These are phyloP conservation scores for Tolmerus cingulatus DNA, from an alignment of 2,888 invertebrate genomes.

Conservation along the genomic window DNA sequence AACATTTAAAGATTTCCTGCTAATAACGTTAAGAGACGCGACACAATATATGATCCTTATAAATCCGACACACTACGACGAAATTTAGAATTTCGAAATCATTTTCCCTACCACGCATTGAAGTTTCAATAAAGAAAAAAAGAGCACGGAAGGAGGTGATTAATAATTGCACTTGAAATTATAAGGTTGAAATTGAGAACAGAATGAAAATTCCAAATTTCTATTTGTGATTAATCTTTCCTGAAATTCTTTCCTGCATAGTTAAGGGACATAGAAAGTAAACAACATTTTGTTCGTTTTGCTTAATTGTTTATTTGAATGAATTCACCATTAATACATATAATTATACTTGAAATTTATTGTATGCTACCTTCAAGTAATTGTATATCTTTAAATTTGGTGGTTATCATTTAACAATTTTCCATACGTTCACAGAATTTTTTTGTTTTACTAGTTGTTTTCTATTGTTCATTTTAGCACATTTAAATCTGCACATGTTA, in stretches of 20 bases:
- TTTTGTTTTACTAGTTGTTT: not conserved
- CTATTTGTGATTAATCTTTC: not conserved
- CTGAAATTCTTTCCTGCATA: not conserved
- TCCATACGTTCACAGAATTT: conserved; percentile 9
- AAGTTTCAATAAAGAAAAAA: too few species aligned
- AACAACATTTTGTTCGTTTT: not conserved
- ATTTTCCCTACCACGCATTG: too few species aligned
- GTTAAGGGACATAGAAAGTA: not conserved
- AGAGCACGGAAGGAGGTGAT: too few species aligned
- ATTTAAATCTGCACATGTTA: conserved; percentile 21
- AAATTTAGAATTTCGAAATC: too few species aligned
- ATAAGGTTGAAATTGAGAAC: too few species aligned
- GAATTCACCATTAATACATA: conserved; percentile 33
- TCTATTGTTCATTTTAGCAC: conserved; percentile 23
- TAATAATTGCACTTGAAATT: too few species aligned
- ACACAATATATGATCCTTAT: too few species aligned
- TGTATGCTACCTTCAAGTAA: conserved; percentile 9
- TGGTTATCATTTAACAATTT: conserved; percentile 20
- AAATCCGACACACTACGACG: too few species aligned
- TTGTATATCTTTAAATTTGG: conserved; percentile 18
- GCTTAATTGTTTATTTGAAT: conserved; percentile 28
- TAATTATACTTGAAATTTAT: not conserved
- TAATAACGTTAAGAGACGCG: too few species aligned
- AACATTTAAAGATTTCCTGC: too few species aligned
- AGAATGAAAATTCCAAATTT: too few species aligned